Evolutionary conservation across 2,888 invertebrate species (phyloP).

Genomic region (Volucella zonaria): DNA sequence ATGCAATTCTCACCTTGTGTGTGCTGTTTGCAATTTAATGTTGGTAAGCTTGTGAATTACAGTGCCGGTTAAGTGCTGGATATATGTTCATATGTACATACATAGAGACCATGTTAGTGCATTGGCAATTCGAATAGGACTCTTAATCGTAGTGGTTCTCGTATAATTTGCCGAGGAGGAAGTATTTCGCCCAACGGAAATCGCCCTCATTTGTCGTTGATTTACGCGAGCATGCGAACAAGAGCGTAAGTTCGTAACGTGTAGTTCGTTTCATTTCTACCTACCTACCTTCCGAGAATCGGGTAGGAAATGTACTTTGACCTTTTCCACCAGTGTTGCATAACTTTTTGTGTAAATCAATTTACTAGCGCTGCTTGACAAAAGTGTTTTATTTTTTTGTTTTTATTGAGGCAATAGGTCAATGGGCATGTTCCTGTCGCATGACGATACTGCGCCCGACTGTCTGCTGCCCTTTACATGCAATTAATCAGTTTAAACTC

Average conservation of each 20-base stretch:
- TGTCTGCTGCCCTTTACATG: neutral
- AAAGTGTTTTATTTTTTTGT: constrained; percentile 1
- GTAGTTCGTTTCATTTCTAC: neutral
- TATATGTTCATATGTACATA: constrained; percentile 45
- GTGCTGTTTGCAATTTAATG: constrained; percentile 65
- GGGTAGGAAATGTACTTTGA: constrained; percentile 46
- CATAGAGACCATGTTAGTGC: constrained; percentile 34
- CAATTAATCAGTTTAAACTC: neutral
- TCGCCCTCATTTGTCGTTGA: constrained; percentile 57
- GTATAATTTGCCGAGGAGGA: constrained; percentile 44
- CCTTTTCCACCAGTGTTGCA: constrained; percentile 58
- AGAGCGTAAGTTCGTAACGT: constrained; percentile 19
- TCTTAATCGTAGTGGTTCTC: constrained; percentile 27
- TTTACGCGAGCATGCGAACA: constrained; percentile 41
- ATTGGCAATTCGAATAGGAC: constrained; percentile 32
- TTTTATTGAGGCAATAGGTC: constrained; percentile 37
- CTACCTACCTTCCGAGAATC: constrained; percentile 16
- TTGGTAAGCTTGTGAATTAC: constrained; percentile 48
- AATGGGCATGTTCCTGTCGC: constrained; percentile 21
- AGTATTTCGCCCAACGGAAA: constrained; percentile 55
- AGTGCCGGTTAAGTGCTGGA: constrained; percentile 55
- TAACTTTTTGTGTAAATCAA: constrained; percentile 34
- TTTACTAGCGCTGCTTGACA: constrained; percentile 17
- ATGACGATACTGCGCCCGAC: neutral
- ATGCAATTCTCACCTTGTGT: constrained; percentile 73